Conservation (phyloP, 2,797 vertebrate genomes). For the Euthynnus affinis region DNA sequence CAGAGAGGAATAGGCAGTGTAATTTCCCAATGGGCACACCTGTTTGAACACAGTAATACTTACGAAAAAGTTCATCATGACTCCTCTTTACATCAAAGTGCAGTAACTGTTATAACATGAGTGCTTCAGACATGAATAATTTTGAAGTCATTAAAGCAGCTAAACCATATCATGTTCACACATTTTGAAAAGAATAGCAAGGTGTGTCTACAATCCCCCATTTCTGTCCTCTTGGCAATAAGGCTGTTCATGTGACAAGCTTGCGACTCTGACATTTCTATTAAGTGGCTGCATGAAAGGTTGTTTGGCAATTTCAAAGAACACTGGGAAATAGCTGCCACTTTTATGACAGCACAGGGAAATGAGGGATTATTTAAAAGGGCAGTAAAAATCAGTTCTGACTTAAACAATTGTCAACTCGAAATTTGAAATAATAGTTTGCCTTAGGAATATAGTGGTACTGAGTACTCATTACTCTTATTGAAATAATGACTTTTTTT, state of each 20-base stretch:
- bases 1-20: conserved; percentile 15
- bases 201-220: conserved; percentile 16
- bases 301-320: conserved; percentile 72
- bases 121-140: conserved; percentile 25
- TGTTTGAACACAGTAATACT: conserved; percentile 14
- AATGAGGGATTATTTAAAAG: conserved; percentile 42
- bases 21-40: conserved; percentile 13
- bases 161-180: conserved; percentile 49
- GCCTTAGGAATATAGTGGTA: not conserved
- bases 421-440: conserved; percentile 31
- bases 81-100: conserved; percentile 22
- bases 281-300: conserved; percentile 72
- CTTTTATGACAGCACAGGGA: conserved; percentile 60
- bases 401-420: conserved; percentile 33
- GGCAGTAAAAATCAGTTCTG: conserved; percentile 17
- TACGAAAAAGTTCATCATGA: conserved; percentile 9
- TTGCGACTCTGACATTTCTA: conserved; percentile 77
- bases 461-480: conserved; percentile 36
- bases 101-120: conserved; percentile 29
- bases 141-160: conserved; percentile 37
- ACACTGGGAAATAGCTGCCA: conserved; percentile 57
- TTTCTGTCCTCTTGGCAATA: conserved; percentile 48
- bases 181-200: conserved; percentile 59
- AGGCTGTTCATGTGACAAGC: conserved; percentile 56
- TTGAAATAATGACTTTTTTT: conserved; percentile 54